Base-by-base conservation (phyloP, 2,113 vertebrate species). In the Sarotherodon lohbergeri region DNA sequence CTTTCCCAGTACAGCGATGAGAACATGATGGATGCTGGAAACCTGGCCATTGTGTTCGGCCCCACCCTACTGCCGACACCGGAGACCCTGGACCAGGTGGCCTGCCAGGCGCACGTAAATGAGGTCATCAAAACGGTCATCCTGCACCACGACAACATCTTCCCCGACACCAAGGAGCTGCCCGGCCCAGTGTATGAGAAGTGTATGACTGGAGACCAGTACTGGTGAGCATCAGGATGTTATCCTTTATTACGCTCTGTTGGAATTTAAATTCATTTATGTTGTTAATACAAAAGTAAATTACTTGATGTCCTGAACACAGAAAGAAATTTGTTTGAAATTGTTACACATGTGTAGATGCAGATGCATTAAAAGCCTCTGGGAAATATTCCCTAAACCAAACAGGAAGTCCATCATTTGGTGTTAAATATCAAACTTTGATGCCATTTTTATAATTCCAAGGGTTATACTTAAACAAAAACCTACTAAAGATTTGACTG, bases 1-100 rank as follows among this genome's bases (percentile, higher is more conserved):
- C 97, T 99, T 76, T 99, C 99, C 36, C 98, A 99, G 94, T 99
- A 99, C 96, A 99, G 97, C 10, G 99, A 99, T 55, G 99, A 99
- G 94, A 99, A 99, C 95, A 99, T 99, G 99, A 99, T 99, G 99
- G 99, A 99, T 90, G 98, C 98, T 0, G 99, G 98, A 91, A 99
- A 99, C 94, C 92, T 99, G 94, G 99, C 99, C 86, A 99, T 99
- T 91, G 99, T 98, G 89, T 99, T 99, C 83, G 99, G 99, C 27
- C 99, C 99, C 57, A 99, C 99, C 6, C 91, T 99, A 76, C 98
- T 99, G 97, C 99, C 99, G 36, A 98, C 99, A 52, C 99, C 99
- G 1, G 98, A 99, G 88, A 96, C 98, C 43, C 97, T 98, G 94
- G 99, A 99, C 94, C 98, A 99, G 95, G 99, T 99, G 90, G 98